Percentiles rank a stretch among this genome's conserved stretches.
Conservation (phyloP, 2,888 invertebrate species). For the Margaritifera margaritifera region DNA sequence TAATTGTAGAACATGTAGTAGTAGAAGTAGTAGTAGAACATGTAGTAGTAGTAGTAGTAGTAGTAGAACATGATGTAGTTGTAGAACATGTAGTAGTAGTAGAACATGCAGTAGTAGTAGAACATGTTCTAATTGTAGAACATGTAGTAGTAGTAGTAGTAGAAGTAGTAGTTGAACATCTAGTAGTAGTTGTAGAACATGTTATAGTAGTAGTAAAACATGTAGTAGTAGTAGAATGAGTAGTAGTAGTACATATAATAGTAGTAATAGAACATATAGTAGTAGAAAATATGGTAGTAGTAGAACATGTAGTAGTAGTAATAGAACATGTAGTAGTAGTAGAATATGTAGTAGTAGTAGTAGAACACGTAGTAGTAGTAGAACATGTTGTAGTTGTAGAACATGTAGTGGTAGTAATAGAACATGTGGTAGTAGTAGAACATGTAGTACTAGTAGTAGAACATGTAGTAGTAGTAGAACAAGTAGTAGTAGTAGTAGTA, state of each 20-base stretch:
- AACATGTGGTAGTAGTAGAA: neutral
- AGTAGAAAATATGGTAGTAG: constrained; percentile 4
- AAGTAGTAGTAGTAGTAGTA: constrained; percentile 8
- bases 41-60: constrained; percentile 7
- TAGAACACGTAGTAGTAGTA: constrained; percentile 5
- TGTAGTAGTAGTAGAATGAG: too few relatives aligned
- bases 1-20: too few relatives aligned
- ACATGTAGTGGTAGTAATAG: constrained; percentile 6
- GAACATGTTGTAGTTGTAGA: constrained; percentile 5
- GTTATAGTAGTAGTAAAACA: too few relatives aligned
- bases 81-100: too few relatives aligned
- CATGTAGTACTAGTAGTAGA: constrained; percentile 7
- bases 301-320: constrained; percentile 7
- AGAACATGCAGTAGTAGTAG: too few relatives aligned
- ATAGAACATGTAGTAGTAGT: neutral
- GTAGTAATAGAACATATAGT: constrained; percentile 3
- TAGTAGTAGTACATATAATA: constrained; percentile 6
- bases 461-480: constrained; percentile 4
- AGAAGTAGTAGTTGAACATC: neutral
- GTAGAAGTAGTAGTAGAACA: too few relatives aligned
- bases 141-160: constrained; percentile 6
- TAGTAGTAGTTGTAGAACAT: too few relatives aligned
- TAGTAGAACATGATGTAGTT: neutral
- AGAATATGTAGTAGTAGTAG: constrained; percentile 7
- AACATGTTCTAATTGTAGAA: too few relatives aligned